phyloP scores from a whole-genome alignment of 2,888 invertebrate species.

The Eumacrocentrus americanus region DNA sequence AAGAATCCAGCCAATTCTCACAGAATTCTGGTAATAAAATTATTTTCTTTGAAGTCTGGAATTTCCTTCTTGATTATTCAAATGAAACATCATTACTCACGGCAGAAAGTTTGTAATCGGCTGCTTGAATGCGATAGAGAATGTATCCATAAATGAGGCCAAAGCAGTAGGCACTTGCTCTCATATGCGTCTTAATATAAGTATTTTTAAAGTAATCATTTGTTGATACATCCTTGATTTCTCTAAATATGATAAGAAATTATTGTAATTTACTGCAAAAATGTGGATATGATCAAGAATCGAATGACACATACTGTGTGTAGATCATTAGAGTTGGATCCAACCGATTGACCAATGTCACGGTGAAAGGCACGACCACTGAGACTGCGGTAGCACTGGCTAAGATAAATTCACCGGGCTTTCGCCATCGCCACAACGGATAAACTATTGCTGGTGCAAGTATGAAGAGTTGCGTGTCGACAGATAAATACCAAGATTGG shows the following conservation, averaged over 20 bases:
- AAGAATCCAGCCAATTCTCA: slow-evolving; percentile 47
- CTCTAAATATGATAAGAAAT: slow-evolving; percentile 61
- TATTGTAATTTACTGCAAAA: not conserved
- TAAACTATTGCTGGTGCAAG: slow-evolving; percentile 72
- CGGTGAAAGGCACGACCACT: slow-evolving; percentile 64
- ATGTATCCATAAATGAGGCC: slow-evolving; percentile 72
- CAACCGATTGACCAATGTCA: slow-evolving; percentile 67
- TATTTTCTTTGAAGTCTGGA: not conserved
- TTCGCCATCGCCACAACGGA: slow-evolving; percentile 72
- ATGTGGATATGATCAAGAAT: not conserved
- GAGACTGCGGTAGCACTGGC: slow-evolving; percentile 63
- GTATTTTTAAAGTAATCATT: slow-evolving; percentile 71
- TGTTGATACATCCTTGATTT: slow-evolving; percentile 68
- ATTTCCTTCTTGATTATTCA: slow-evolving; percentile 9
- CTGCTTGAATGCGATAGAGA: slow-evolving; percentile 69
- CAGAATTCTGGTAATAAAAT: slow-evolving; percentile 40
- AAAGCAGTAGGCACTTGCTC: slow-evolving; percentile 73
- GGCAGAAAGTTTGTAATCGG: slow-evolving; percentile 56
- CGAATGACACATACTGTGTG: slow-evolving; percentile 66
- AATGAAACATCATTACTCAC: slow-evolving; percentile 60
- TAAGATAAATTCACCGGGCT: slow-evolving; percentile 66
- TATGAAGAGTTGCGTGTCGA: slow-evolving; percentile 72
- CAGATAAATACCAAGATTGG: slow-evolving; percentile 74
- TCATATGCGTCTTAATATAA: slow-evolving; percentile 79
- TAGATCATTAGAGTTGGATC: slow-evolving; percentile 75